A percentile compares a stretch with the other conserved stretches of the same genome.
phyloP scores from a whole-genome alignment of 2,888 invertebrate species.

The Drosophila kuntzei region DNA sequence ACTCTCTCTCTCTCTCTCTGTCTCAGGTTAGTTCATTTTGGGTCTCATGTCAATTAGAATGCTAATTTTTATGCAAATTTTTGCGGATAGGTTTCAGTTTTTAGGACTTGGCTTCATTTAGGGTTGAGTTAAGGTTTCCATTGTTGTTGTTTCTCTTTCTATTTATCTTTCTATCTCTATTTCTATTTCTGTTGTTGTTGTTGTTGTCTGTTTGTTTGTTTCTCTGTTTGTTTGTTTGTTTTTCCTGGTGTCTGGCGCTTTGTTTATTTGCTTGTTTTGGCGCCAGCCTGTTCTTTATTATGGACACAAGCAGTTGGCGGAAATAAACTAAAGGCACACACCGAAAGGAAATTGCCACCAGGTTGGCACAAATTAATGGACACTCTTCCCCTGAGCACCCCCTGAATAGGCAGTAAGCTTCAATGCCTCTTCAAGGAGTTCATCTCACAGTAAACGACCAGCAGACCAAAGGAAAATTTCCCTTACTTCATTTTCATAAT shows the following conservation, averaged over 20 bases:
- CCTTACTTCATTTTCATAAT: no score
- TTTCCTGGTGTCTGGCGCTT: constrained; percentile 43
- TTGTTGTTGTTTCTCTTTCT: constrained; percentile 12
- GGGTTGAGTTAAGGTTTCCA: constrained; percentile 39
- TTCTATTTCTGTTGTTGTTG: constrained; percentile 3
- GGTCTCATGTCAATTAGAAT: constrained; percentile 78
- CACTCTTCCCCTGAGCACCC: constrained; percentile 38
- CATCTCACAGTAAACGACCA: background rate
- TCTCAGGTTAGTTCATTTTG: constrained; percentile 64
- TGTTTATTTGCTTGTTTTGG: constrained; percentile 58
- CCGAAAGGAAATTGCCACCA: constrained; percentile 71
- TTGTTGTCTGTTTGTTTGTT: background rate
- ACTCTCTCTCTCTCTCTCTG: background rate
- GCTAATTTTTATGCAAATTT: constrained; percentile 81
- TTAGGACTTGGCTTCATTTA: constrained; percentile 1
- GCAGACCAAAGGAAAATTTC: no score
- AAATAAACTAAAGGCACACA: constrained; percentile 69
- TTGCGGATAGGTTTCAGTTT: constrained; percentile 62
- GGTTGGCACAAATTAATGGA: constrained; percentile 67
- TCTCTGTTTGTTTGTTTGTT: constrained; percentile 19
- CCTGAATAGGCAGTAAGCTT: constrained; percentile 23
- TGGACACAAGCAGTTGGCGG: constrained; percentile 58
- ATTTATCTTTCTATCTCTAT: no score
- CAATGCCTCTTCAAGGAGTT: constrained; percentile 9
- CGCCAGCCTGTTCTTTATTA: constrained; percentile 59